Conservation (phyloP, 2,797 vertebrate genomes). For the Amblyopsis hoosieri region DNA sequence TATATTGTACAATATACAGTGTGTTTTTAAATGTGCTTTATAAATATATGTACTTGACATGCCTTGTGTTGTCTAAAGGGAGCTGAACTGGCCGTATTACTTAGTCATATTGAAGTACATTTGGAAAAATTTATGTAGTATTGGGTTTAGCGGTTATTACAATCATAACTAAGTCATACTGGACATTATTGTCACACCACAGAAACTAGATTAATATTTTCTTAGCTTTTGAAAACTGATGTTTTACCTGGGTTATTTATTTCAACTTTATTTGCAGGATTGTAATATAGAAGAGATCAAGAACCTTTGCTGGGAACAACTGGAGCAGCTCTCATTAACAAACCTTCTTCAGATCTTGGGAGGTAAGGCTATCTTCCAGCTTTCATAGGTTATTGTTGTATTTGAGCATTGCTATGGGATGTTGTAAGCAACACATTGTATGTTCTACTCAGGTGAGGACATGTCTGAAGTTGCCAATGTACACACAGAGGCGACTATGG, state of each 20-base stretch:
- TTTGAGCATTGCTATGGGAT: background rate
- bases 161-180: no score
- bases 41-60: no score
- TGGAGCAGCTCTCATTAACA: slow-evolving; percentile 87
- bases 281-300: slow-evolving; percentile 90
- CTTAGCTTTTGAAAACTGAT: background rate
- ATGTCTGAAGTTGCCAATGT: slow-evolving; percentile 74
- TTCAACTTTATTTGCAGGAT: slow-evolving; percentile 67
- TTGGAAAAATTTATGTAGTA: no score
- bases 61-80: no score
- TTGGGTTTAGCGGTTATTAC: no score
- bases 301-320: slow-evolving; percentile 90
- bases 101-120: no score
- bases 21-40: no score
- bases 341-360: slow-evolving; percentile 89
- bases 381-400: background rate
- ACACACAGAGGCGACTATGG: slow-evolving; percentile 61
- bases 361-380: slow-evolving; percentile 76
- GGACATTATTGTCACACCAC: no score
- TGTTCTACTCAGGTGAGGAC: slow-evolving; percentile 80
- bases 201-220: no score
- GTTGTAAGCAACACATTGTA: background rate
- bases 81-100: no score
- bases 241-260: slow-evolving; percentile 29
- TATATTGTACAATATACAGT: no score